Evolutionary conservation across 2,888 invertebrate species (phyloP), one percentile per base, ranked within the genome.

Genomic region (Chirona hameri): DNA sequence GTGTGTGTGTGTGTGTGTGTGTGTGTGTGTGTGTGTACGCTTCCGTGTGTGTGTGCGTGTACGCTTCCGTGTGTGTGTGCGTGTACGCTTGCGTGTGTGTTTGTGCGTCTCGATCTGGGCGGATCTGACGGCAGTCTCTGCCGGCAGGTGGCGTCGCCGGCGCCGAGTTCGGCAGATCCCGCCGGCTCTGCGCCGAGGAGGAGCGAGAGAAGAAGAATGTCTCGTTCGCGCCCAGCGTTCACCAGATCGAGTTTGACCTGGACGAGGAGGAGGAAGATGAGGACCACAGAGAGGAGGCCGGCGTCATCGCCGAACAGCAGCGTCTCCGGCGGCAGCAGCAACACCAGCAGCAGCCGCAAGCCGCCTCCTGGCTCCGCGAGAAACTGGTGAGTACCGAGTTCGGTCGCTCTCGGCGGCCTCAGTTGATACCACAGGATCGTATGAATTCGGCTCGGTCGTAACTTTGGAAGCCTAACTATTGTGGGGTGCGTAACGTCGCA

Each of bases 181-280:
- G 46, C 2, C 39, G 27, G 21, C 76, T 76, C 14, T 21, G 76
- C 24, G 39, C 76, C 7, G 76, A 76, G 76, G 76, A 76, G 76
- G 76, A 76, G 76, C 76, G 76, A 0, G 76, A 76, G 46, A 39
- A 27, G 39, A 76, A 46, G 76, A 76, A 76, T 46, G 76, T 76
- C 27, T 76, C 76, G 31, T 76, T 76, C 39, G 76, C 76, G 24
- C 76, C 76, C 46, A 76, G 76, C 76, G 76, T 76, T 3, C 76
- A 12, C 46, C 46, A 76, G 76, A 76, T 76, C 76, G 76, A 76
- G 46, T 76, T 76, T 10, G 76, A 76, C 24, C 46, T 76, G 10
- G 76, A 76, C 24, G 76, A 76, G 24, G 76, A 76, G 24, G 39
- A 39, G 39, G 72, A 72, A 31, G 31, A 46, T 21, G 39, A 76